Evolutionary conservation across 92 coral and sea anemone species (phyloP).

Genomic region (Heliopora coerulea): DNA sequence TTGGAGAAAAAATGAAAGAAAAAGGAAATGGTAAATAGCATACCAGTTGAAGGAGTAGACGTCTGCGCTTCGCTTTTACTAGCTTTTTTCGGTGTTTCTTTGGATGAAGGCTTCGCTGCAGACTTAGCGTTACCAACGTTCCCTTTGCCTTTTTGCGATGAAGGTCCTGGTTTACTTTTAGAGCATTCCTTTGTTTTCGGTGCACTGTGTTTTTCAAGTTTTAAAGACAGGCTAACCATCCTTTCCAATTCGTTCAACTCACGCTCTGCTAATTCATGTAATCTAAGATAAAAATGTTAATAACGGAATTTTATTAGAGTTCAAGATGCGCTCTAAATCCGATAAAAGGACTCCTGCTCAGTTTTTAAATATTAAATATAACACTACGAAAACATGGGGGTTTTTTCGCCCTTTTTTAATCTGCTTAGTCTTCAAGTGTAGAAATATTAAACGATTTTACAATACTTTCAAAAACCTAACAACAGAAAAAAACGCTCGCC

Average conservation of each 20-base stretch:
- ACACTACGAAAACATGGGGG: too few relatives aligned
- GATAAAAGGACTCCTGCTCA: too few relatives aligned
- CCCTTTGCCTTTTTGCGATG: not conserved
- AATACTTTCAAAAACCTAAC: too few relatives aligned
- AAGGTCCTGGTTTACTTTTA: not conserved
- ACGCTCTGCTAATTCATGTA: constrained; percentile 66
- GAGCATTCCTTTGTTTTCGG: not conserved
- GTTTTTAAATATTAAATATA: not conserved
- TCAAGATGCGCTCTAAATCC: too few relatives aligned
- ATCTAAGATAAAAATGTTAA: constrained; percentile 47
- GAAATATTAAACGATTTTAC: too few relatives aligned
- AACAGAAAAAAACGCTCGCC: too few relatives aligned
- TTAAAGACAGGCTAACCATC: constrained; percentile 36
- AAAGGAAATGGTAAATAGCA: not conserved
- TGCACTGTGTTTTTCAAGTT: not conserved
- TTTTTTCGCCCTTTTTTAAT: too few relatives aligned
- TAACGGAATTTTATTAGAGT: not conserved
- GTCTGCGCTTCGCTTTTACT: not conserved
- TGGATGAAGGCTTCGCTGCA: not conserved
- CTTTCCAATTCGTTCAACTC: constrained; percentile 80
- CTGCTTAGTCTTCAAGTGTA: too few relatives aligned
- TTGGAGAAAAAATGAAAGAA: not conserved
- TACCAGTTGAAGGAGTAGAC: too few relatives aligned
- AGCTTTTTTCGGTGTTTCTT: constrained; percentile 1
- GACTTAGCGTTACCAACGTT: not conserved